phyloP scores from a whole-genome alignment of 2,888 invertebrate genomes.

The Fragum whitleyi region DNA sequence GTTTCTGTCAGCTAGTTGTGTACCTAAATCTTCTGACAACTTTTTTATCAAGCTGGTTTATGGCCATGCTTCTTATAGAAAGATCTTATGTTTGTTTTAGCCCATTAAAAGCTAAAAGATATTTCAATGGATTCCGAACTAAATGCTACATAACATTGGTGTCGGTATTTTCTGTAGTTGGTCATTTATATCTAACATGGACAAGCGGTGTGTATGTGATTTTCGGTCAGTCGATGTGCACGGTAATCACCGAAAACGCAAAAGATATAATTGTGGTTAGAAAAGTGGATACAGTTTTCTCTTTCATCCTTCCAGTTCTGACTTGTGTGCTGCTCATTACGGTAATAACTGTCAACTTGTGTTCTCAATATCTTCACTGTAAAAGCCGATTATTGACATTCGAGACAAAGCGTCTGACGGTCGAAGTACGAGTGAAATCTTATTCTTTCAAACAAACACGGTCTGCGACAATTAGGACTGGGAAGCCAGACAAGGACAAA shows the following conservation, averaged over 20 bases:
- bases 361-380: constrained; percentile 41
- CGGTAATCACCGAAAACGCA: constrained; percentile 71
- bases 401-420: constrained; percentile 38
- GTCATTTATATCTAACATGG: constrained; percentile 70
- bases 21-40: constrained; percentile 68
- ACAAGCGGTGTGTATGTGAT: constrained; percentile 65
- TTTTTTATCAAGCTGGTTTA: constrained; percentile 67
- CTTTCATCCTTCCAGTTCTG: constrained; percentile 68
- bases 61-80: constrained; percentile 63
- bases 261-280: constrained; percentile 70
- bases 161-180: constrained; percentile 66
- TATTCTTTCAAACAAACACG: constrained; percentile 22
- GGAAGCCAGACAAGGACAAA: constrained; percentile 2
- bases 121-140: constrained; percentile 64
- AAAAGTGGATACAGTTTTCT: constrained; percentile 74
- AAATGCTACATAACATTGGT: constrained; percentile 65
- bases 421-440: constrained; percentile 53
- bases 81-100: constrained; percentile 49
- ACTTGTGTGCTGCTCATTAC: constrained; percentile 34
- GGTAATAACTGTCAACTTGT: constrained; percentile 32
- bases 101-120: constrained; percentile 43
- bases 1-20: constrained; percentile 69
- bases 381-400: constrained; percentile 40
- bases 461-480: not conserved
- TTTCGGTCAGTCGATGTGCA: constrained; percentile 52